phyloP scores from a whole-genome alignment of 2,797 vertebrate species.

The Peromyscus eremicus region DNA sequence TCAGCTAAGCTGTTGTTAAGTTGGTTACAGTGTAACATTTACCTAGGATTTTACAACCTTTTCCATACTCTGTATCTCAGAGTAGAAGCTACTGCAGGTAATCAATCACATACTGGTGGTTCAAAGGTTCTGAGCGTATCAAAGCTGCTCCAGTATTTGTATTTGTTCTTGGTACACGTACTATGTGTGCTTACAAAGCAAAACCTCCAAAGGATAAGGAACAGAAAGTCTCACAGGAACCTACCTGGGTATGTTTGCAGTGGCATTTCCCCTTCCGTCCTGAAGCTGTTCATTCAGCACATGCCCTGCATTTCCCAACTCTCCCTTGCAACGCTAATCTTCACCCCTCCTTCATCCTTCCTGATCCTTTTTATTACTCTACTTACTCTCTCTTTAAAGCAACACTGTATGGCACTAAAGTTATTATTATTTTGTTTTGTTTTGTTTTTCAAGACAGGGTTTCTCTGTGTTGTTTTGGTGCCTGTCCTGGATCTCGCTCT shows the following conservation, averaged over 20 bases:
- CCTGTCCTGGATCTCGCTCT: too few species aligned
- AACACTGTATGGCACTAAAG: not conserved
- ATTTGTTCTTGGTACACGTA: conserved; percentile 49
- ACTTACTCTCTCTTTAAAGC: conserved; percentile 47
- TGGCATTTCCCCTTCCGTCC: conserved; percentile 8
- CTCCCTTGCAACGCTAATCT: not conserved
- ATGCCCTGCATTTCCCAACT: conserved; percentile 5
- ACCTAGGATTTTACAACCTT: conserved; percentile 62
- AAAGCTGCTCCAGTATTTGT: conserved; percentile 49
- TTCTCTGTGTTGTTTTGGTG: too few species aligned
- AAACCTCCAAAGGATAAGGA: not conserved
- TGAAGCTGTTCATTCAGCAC: not conserved
- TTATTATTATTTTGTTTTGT: not conserved
- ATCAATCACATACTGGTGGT: conserved; percentile 40
- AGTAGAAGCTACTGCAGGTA: conserved; percentile 8
- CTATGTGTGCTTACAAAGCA: conserved; percentile 9
- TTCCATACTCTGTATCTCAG: conserved; percentile 32
- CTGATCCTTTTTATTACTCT: not conserved
- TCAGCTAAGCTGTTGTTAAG: conserved; percentile 38
- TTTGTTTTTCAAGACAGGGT: too few species aligned
- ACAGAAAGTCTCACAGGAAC: not conserved
- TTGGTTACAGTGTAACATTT: conserved; percentile 64
- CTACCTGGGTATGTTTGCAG: conserved; percentile 8
- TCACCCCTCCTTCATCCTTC: not conserved
- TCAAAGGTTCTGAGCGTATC: conserved; percentile 64